Conservation (phyloP, 2,113 vertebrate species). For the Gymnogyps californianus region DNA sequence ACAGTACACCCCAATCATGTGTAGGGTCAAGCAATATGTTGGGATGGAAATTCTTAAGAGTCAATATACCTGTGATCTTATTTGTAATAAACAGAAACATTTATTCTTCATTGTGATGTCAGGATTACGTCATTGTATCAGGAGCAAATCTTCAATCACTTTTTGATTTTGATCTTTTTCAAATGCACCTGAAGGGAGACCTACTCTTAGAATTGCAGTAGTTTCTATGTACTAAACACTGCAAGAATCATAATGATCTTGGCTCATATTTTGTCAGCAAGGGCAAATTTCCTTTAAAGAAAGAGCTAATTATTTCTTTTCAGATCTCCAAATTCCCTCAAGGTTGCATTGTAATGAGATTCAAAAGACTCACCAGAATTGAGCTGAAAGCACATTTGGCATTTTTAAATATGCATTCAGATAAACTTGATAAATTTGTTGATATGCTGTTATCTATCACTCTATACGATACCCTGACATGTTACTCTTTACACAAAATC, state of each 20-base stretch:
- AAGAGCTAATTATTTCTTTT: constrained; percentile 35
- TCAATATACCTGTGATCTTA: not conserved
- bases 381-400: not conserved
- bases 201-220: not conserved
- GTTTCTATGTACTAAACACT: not conserved
- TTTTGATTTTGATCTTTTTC: not conserved
- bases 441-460: not conserved
- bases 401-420: constrained; percentile 40
- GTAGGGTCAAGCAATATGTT: fast-evolving
- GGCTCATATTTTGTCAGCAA: not conserved
- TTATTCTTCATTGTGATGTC: not conserved
- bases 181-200: not conserved
- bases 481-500: not conserved
- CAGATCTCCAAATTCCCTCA: constrained; percentile 11
- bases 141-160: not conserved
- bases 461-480: not conserved
- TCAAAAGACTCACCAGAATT: not conserved
- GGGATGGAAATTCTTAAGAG: not conserved
- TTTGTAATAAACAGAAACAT: not conserved
- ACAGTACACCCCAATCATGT: fast-evolving
- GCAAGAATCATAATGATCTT: not conserved
- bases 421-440: constrained; percentile 19
- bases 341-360: constrained; percentile 34
- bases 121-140: not conserved
- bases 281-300: constrained; percentile 21